Evolutionary conservation across 2,797 vertebrate species (phyloP), one percentile per base, ranked within the genome.

Genomic region (Cyprinella venusta): DNA sequence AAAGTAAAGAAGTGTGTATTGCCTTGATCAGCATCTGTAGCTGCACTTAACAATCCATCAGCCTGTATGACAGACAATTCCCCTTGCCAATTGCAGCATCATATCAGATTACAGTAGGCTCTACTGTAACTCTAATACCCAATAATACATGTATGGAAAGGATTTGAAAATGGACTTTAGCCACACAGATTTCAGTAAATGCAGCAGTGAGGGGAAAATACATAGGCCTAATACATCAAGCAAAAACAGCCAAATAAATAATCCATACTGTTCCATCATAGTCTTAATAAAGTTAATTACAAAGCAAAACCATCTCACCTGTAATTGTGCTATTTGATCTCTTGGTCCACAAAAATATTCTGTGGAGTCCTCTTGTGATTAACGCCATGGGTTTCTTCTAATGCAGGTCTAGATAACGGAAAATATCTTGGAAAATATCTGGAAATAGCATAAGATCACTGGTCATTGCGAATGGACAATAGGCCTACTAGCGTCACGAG

Each of bases 311-410:
- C 8, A 24, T 16, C 30, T 80, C n/a, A 72, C 83, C 50, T 63
- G 21, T 45, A 7, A 42, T 21, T 52, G 67, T 71, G 56, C 10
- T 16, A 16, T 74, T 78, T 74, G 71, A 63, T 78, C 48, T 76
- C 18, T 69, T 75, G 52, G 65, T 74, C 81, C 84, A 85, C 21
- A 61, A 48, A 56, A 85, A 80, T 18, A 38, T 0, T 40, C 76
- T 19, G 36, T 7, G 30, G 10, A n/a, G 52, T 40, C 40, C n/a
- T 79, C 76, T 56, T 63, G 69, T 48, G 21, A 81, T 63, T 5
- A 81, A 5, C 7, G 64, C 19, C 64, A 85, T 54, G 40, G 21
- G 9, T 69, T 56, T 54, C 16, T 82, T 69, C 68, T 64, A 52
- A 2, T 7, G 76, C 9, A 64, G n/a, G 15, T 24, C 15, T 26